Base-by-base conservation (phyloP, 2,113 vertebrate species). In the Talpa occidentalis region DNA sequence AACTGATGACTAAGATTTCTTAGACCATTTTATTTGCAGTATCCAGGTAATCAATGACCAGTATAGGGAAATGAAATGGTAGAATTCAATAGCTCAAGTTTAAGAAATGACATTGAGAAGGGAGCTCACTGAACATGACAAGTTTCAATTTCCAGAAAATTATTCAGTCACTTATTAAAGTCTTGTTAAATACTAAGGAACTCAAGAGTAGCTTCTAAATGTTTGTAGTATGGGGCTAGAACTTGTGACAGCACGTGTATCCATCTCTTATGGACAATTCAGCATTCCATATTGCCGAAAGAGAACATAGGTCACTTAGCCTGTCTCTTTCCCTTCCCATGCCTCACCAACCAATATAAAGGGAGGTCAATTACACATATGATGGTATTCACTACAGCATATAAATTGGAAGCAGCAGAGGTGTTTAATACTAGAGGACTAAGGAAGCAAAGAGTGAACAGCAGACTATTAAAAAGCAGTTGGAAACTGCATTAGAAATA, bases 71-170 rank as follows among this genome's bases (percentile, higher is more conserved):
- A 77, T 42, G 11, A 74, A 95, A 85, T 89, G 30, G 10, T 73
- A 74, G 56, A 67, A 74, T 17, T 10, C 6, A 91, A 64, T 59
- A 44, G 12, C 9, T 26, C 52, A 67, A 35, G 14, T 93, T 91
- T 69, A 73, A 95, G 76, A 90, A 86, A 85, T 83, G 59, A 88
- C 11, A 15, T 62, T 77, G 30, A 91, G 8, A 84, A 80, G 40
- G 16, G 32, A 49, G 19, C 52, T 79, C 66, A 81, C 32, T 80
- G 21, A 82, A 52, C 17, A 84, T 32, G 8, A 60, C 2, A 9
- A 1, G 40, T 30, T 69, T 83, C 72, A 92, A 66, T 32, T 72
- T 84, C 67, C 42, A 76, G 66, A 86, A 90, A 76, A 90, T 56
- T 76, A 54, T 56, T 89, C 54, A n/a, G 37, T 42, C 40, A 74